Evolutionary conservation across 2,113 vertebrate species (phyloP).

Genomic region (Bucco capensis): DNA sequence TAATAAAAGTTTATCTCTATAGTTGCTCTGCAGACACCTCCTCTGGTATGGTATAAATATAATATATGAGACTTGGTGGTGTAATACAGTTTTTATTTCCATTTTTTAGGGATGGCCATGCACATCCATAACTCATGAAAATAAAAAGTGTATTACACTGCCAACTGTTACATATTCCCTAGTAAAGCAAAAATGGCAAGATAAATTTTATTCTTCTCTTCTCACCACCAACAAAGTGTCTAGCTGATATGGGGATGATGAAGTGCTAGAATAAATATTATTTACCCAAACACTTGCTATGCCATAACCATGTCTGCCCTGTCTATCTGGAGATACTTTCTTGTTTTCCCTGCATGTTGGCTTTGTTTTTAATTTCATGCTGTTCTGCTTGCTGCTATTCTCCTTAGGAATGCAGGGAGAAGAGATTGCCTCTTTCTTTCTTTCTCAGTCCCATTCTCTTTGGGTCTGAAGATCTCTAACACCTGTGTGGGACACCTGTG

Average conservation of each 20-base stretch:
- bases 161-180: constrained; percentile 74
- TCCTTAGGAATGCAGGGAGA: neutral
- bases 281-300: neutral
- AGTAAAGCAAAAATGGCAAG: constrained; percentile 72
- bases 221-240: constrained; percentile 43
- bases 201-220: constrained; percentile 69
- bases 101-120: constrained; percentile 72
- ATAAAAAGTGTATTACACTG: constrained; percentile 75
- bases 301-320: neutral
- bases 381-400: neutral
- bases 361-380: constrained; percentile 33
- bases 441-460: constrained; percentile 9
- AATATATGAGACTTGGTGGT: constrained; percentile 72
- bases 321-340: neutral
- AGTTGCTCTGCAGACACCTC: constrained; percentile 74
- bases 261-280: constrained; percentile 31
- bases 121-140: constrained; percentile 74
- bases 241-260: constrained; percentile 36
- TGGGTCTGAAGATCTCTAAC: constrained; percentile 47
- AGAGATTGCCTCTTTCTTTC: neutral
- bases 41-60: constrained; percentile 74
- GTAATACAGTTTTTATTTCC: constrained; percentile 74
- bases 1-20: constrained; percentile 74
- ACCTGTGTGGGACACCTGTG: constrained; percentile 16
- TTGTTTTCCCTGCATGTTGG: neutral